These are phyloP conservation scores for Trilocha varians DNA, from an alignment of 2,888 invertebrate species.

Conservation along the genomic window DNA sequence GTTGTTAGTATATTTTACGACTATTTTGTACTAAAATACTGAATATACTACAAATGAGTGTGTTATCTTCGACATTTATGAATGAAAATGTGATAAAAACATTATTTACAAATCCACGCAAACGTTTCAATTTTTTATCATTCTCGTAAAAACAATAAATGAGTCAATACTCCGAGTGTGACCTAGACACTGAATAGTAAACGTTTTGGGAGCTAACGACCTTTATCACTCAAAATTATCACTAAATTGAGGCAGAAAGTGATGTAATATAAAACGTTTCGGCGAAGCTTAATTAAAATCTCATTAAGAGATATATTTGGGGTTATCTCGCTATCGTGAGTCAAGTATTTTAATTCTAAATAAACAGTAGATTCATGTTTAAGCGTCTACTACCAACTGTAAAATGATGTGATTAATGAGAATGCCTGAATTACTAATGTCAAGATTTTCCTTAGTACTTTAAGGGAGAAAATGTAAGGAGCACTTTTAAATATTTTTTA, in stretches of 20 bases:
- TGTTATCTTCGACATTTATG: too few species aligned
- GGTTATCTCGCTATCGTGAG: not conserved
- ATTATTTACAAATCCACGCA: too few species aligned
- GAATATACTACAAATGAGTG: too few species aligned
- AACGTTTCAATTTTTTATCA: not conserved
- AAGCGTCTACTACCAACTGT: not conserved
- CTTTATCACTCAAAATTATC: not conserved
- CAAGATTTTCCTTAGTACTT: too few species aligned
- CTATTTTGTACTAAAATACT: too few species aligned
- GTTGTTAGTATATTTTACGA: too few species aligned
- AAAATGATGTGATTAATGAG: not conserved
- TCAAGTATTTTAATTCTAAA: not conserved
- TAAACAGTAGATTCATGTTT: not conserved
- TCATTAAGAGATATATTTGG: not conserved
- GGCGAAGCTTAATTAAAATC: not conserved
- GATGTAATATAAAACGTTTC: not conserved
- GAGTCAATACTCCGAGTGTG: not conserved
- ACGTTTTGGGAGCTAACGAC: not conserved
- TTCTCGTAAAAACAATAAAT: not conserved
- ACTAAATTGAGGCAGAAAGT: not conserved
- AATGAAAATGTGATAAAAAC: too few species aligned
- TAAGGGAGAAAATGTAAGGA: too few species aligned
- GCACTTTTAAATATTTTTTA: too few species aligned
- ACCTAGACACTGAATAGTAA: not conserved
- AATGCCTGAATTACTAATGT: too few species aligned